A percentile compares a stretch with the other conserved stretches of the same genome.
Evolutionary conservation across 1,140 invertebrate genomes (phyloP).

Genomic region (Ptiloglossa arizonensis): DNA sequence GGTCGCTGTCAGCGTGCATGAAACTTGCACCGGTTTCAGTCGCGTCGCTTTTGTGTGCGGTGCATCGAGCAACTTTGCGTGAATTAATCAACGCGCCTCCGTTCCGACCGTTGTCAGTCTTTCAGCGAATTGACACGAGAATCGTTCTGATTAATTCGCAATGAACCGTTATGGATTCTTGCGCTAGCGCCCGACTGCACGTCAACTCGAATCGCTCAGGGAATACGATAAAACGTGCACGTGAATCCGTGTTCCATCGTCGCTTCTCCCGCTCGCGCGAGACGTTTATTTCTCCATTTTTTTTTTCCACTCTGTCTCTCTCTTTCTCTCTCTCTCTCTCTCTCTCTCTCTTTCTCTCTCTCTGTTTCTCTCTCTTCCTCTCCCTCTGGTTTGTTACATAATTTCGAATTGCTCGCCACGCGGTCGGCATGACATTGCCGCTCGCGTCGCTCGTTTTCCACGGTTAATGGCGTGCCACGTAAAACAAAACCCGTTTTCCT

Average conservation of each 20-base stretch:
- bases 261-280: no score
- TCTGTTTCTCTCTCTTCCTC: no score
- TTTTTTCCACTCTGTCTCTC: no score
- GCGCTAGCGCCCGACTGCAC: slow-evolving; percentile 3
- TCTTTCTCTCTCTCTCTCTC: no score
- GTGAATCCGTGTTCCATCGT: neutral
- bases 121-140: slow-evolving; percentile 33
- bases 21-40: neutral
- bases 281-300: neutral
- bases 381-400: no score
- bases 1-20: neutral
- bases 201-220: neutral
- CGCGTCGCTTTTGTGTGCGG: neutral
- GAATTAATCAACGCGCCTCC: slow-evolving; percentile 38
- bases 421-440: neutral
- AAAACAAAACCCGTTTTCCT: neutral
- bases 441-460: neutral
- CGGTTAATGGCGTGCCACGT: neutral
- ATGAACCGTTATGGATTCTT: slow-evolving; percentile 7
- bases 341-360: no score
- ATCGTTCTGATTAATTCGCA: slow-evolving; percentile 45
- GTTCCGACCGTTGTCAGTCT: slow-evolving; percentile 22
- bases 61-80: slow-evolving; percentile 12
- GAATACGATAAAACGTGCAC: slow-evolving; percentile 3
- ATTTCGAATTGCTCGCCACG: neutral